These are phyloP conservation scores for Thymelicus lineola DNA, from an alignment of 2,888 invertebrate genomes.

Conservation along the genomic window DNA sequence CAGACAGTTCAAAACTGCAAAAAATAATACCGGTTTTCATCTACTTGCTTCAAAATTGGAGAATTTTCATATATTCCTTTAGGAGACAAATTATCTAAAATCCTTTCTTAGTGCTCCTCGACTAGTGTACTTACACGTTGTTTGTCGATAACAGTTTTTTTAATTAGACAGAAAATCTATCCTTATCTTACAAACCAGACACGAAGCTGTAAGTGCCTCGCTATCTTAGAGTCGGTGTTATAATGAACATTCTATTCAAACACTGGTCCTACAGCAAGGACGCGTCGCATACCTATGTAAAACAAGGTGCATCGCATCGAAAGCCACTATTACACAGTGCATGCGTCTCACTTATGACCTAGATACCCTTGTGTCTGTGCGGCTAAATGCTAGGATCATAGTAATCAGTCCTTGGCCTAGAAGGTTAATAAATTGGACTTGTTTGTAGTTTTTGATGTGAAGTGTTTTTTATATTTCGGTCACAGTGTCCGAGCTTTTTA, in stretches of 20 bases:
- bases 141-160: too few species aligned
- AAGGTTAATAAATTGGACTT: neutral
- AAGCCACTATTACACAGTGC: constrained; percentile 36
- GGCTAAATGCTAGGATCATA: constrained; percentile 17
- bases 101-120: too few species aligned
- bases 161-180: too few species aligned
- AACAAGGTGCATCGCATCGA: constrained; percentile 33
- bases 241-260: constrained; percentile 12
- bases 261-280: constrained; percentile 13
- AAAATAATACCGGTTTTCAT: too few species aligned
- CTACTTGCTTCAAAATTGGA: too few species aligned
- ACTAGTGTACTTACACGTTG: too few species aligned
- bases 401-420: constrained; percentile 5
- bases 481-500: too few species aligned
- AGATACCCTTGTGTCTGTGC: constrained; percentile 25
- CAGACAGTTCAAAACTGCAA: too few species aligned
- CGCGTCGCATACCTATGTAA: constrained; percentile 30
- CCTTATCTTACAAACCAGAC: neutral
- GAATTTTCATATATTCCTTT: too few species aligned
- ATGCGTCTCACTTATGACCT: constrained; percentile 37
- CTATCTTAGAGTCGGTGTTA: neutral
- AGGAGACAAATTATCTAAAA: too few species aligned
- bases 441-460: too few species aligned
- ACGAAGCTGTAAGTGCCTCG: neutral
- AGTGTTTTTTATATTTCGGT: too few species aligned